phyloP scores from a whole-genome alignment of 2,113 vertebrate genomes.

The Cyanoderma ruficeps region DNA sequence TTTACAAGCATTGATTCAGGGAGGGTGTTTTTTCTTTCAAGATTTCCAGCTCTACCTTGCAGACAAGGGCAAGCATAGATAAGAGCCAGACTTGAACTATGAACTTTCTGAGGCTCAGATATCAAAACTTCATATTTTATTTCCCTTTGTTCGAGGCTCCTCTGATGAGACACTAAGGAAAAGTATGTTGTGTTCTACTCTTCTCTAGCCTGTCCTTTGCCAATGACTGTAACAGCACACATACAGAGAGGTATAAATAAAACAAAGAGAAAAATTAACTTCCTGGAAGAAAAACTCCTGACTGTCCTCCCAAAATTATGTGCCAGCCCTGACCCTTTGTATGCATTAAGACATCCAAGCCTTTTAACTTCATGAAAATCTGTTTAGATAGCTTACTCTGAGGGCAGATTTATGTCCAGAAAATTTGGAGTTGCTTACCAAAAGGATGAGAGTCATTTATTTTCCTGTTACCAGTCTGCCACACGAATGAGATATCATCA shows the following conservation, averaged over 20 bases:
- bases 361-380: constrained; percentile 79
- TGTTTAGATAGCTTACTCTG: constrained; percentile 76
- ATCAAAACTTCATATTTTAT: constrained; percentile 26
- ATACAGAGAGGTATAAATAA: constrained; percentile 69
- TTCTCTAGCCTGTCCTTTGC: constrained; percentile 29
- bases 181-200: neutral
- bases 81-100: constrained; percentile 18
- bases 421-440: constrained; percentile 85
- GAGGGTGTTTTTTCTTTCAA: neutral
- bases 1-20: neutral
- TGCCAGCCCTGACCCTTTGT: constrained; percentile 74
- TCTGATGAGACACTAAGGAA: neutral
- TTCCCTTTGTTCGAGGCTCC: neutral
- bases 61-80: neutral
- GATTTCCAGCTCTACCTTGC: constrained; percentile 1
- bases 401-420: constrained; percentile 84
- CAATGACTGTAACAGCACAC: constrained; percentile 35
- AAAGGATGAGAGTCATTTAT: constrained; percentile 87
- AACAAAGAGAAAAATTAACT: constrained; percentile 78
- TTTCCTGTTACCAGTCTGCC: constrained; percentile 86
- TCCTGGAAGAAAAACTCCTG: constrained; percentile 68
- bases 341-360: constrained; percentile 69
- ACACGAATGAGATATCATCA: constrained; percentile 85
- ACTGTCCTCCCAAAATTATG: constrained; percentile 73
- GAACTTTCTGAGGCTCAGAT: constrained; percentile 10